Base-by-base conservation (phyloP, 1,140 invertebrate genomes). In the Cepaea nemoralis region DNA sequence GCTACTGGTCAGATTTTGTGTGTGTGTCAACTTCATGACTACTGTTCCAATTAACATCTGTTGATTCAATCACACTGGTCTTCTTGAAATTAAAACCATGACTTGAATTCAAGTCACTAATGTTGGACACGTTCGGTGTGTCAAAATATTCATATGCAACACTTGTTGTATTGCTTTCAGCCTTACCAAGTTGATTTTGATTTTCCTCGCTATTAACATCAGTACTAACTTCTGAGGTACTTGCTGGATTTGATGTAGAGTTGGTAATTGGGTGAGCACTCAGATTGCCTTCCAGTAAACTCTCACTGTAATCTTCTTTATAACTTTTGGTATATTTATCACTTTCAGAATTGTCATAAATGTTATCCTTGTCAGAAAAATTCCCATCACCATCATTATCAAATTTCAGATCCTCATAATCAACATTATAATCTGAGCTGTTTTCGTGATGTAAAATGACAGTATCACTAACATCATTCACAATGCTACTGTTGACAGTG, bases 71-170 rank as follows among this genome's bases (percentile, higher is more conserved):
- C n/a, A n/a, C n/a, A n/a, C n/a, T n/a, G n/a, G n/a, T n/a, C n/a
- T n/a, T n/a, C n/a, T n/a, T n/a, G n/a, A n/a, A n/a, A n/a, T n/a
- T n/a, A n/a, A n/a, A n/a, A n/a, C 42, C 42, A 16, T 45, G 42
- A 45, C 42, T 45, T 16, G 42, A 10, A 16, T 45, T 45, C 8
- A 16, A 45, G 16, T 10, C 6, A 16, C 42, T 45, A 6, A 45
- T 45, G 42, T 45, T 16, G 16, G 42, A 10, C 42, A 45, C 42
- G 42, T 45, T 16, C n/a, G n/a, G n/a, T n/a, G 27, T 35, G n/a
- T 67, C 66, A 67, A 31, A 27, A 73, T 73, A 75, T 16, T 37
- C 35, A 73, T 73, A 14, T n/a, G 3, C 70, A 73, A 42, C 35
- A 73, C 40, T 73, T 42, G 2, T 22, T 42, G 24, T 33, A 3